Percentiles rank a stretch among this genome's conserved stretches.
Conservation (phyloP, 2,797 vertebrate species). For the Typhlichthys eigenmanni region DNA sequence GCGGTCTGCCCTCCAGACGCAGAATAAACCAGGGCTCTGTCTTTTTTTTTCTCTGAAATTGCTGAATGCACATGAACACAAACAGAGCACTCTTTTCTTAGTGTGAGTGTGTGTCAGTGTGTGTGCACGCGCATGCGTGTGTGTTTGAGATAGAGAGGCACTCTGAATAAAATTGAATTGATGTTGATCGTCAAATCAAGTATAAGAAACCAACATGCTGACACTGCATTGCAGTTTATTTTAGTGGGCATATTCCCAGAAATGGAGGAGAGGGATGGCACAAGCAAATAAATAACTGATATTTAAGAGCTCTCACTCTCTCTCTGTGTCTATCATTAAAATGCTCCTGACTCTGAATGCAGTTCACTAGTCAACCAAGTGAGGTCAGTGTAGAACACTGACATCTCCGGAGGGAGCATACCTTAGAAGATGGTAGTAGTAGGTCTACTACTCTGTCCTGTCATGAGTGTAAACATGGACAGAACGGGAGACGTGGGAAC, state of each 20-base stretch:
- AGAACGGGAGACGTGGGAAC: neutral
- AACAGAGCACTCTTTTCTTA: conserved; percentile 54
- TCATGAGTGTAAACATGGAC: neutral
- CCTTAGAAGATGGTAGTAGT: neutral
- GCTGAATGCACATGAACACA: conserved; percentile 43
- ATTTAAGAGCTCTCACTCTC: neutral
- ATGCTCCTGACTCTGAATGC: conserved; percentile 24
- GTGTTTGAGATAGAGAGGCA: conserved; percentile 1
- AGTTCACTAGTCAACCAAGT: conserved; percentile 70
- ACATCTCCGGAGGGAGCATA: conserved; percentile 62
- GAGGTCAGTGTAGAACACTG: conserved; percentile 80
- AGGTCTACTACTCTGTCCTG: too few species aligned
- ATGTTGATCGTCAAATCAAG: conserved; percentile 56
- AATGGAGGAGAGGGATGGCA: neutral
- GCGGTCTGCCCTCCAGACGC: neutral
- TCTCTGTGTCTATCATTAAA: conserved; percentile 9
- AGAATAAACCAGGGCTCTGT: conserved; percentile 10
- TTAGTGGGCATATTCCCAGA: conserved; percentile 9
- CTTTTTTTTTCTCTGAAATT: too few species aligned
- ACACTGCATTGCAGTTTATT: conserved; percentile 42
- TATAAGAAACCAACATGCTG: conserved; percentile 49
- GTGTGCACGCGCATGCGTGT: neutral
- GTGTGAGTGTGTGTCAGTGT: neutral
- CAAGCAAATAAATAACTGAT: neutral
- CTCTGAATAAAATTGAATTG: conserved; percentile 52